These are phyloP conservation scores for Zosterops lateralis DNA, from an alignment of 2,113 vertebrate genomes.

Conservation along the genomic window DNA sequence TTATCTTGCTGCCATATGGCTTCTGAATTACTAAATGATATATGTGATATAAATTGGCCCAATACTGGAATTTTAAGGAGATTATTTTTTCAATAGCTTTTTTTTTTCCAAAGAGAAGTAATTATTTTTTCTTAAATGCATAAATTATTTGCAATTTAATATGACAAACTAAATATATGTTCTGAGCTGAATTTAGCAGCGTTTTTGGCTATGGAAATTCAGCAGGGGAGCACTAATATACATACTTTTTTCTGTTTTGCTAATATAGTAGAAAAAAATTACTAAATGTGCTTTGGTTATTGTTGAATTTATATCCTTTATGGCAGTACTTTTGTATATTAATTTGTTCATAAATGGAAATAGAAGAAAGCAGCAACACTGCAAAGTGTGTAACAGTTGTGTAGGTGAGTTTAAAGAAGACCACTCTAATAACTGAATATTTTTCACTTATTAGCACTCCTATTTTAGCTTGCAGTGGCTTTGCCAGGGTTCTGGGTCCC, in stretches of 20 bases:
- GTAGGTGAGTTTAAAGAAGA: neutral
- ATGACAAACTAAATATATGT: neutral
- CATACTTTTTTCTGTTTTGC: neutral
- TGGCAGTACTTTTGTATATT: neutral
- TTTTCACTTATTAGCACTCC: rapidly evolving
- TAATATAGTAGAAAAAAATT: neutral
- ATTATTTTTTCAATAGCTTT: neutral
- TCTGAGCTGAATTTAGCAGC: neutral
- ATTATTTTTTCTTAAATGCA: neutral
- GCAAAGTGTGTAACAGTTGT: neutral
- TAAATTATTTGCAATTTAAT: neutral
- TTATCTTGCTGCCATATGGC: neutral
- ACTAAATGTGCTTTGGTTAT: neutral
- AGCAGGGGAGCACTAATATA: too few species aligned
- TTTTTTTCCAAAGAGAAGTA: neutral
- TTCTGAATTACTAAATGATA: neutral
- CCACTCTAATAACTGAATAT: neutral
- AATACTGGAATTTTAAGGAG: neutral
- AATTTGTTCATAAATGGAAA: neutral
- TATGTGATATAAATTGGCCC: neutral
- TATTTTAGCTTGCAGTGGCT: neutral
- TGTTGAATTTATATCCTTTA: neutral
- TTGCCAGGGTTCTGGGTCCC: neutral
- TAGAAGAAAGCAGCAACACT: neutral
- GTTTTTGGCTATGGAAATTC: neutral